A percentile compares a stretch with the other conserved stretches of the same genome.
Conservation (phyloP, 2,888 invertebrate species). For the Pardosa pseudoannulata region DNA sequence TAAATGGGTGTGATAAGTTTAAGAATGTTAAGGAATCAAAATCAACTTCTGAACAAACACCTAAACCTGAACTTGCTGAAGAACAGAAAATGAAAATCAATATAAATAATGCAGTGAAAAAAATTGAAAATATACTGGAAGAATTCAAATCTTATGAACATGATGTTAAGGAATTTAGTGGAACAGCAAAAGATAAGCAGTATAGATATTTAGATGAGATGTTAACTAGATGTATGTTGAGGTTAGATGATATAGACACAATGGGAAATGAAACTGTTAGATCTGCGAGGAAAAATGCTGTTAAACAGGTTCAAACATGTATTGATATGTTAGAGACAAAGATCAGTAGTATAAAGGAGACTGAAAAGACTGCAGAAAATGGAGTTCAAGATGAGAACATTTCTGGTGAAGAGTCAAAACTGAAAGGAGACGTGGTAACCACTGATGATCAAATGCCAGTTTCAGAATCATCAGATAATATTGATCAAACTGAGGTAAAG, state of each 20-base stretch:
- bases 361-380: not conserved
- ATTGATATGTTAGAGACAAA: conserved; percentile 87
- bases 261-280: conserved; percentile 93
- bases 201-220: conserved; percentile 95
- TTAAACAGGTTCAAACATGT: conserved; percentile 90
- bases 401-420: not conserved
- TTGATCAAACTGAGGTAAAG: not conserved
- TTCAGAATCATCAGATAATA: too few species aligned
- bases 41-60: not conserved
- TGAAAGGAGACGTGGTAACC: too few species aligned
- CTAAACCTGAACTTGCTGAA: not conserved
- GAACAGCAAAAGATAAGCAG: conserved; percentile 86
- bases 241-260: conserved; percentile 92
- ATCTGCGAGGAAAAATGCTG: conserved; percentile 90
- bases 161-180: conserved; percentile 85
- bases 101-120: conserved; percentile 27
- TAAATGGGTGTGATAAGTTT: not conserved
- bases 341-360: conserved; percentile 68
- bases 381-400: not conserved
- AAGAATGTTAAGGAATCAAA: conserved; percentile 10
- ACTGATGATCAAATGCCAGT: too few species aligned
- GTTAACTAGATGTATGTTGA: conserved; percentile 92
- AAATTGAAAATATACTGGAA: conserved; percentile 27
- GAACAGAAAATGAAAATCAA: not conserved
- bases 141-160: conserved; percentile 78